These are phyloP conservation scores for Corydoras maculifer DNA, from an alignment of 2,113 vertebrate genomes.

Conservation along the genomic window DNA sequence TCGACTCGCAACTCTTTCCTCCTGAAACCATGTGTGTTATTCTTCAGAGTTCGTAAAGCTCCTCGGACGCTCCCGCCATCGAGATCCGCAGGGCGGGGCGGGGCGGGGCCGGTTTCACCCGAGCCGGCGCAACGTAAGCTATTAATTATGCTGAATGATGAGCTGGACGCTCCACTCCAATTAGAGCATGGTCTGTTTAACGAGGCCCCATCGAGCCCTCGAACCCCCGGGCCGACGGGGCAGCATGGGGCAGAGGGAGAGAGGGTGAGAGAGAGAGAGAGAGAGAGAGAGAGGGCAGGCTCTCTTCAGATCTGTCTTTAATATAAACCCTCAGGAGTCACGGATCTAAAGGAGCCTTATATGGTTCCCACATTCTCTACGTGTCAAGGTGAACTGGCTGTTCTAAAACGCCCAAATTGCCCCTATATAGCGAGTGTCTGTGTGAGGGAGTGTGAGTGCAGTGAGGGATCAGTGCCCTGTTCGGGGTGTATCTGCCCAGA, in stretches of 20 bases:
- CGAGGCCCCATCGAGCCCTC: constrained; percentile 20
- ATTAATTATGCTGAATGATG: constrained; percentile 76
- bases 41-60: constrained; percentile 62
- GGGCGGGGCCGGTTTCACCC: constrained; percentile 62
- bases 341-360: no score
- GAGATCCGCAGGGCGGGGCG: neutral
- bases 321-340: no score
- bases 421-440: no score
- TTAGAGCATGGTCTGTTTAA: constrained; percentile 47
- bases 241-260: constrained; percentile 9
- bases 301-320: no score
- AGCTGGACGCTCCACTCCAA: constrained; percentile 59
- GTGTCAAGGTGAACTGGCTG: no score
- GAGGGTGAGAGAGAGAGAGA: neutral
- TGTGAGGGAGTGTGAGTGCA: no score
- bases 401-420: no score
- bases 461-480: no score
- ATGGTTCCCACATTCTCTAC: no score
- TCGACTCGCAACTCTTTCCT: constrained; percentile 40
- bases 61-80: constrained; percentile 50
- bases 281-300: no score
- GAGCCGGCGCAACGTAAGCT: constrained; percentile 68
- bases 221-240: constrained; percentile 2
- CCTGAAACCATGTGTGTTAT: constrained; percentile 44
- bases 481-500: no score